A percentile compares a stretch with the other conserved stretches of the same genome.
Conservation (phyloP, 1,140 invertebrate species). For the Papilio polyxenes region DNA sequence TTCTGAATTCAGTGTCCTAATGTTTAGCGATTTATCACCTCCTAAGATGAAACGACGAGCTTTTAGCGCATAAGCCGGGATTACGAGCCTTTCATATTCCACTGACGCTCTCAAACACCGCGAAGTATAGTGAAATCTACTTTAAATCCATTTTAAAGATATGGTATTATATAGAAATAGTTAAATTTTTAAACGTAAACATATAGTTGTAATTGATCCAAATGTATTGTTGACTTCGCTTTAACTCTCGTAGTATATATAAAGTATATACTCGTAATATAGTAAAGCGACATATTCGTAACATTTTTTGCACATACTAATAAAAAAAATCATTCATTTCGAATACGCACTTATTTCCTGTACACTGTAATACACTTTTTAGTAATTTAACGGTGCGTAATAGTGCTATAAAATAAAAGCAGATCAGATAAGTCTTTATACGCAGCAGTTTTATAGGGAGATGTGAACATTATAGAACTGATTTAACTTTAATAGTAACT, state of each 20-base stretch:
- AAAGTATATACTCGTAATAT: too few relatives aligned
- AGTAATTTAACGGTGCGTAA: constrained; percentile 29
- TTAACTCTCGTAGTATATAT: too few relatives aligned
- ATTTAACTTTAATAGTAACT: constrained; percentile 23
- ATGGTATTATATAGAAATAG: background rate
- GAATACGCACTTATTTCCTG: constrained; percentile 1
- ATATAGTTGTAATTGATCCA: too few relatives aligned
- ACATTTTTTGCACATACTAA: background rate
- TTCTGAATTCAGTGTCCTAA: constrained; percentile 24
- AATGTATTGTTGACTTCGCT: too few relatives aligned
- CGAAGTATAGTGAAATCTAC: constrained; percentile 1
- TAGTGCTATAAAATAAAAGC: constrained; percentile 34
- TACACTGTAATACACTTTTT: constrained; percentile 25
- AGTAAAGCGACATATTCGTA: background rate
- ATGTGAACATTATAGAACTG: constrained; percentile 15
- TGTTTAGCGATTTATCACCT: constrained; percentile 36
- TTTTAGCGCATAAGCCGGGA: constrained; percentile 27
- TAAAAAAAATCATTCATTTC: background rate
- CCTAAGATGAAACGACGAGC: constrained; percentile 34
- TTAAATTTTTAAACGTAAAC: background rate
- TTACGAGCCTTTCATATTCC: constrained; percentile 34
- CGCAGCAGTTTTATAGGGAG: constrained; percentile 32
- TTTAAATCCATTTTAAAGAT: background rate
- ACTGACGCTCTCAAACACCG: constrained; percentile 23
- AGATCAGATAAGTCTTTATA: constrained; percentile 35